Conservation (phyloP, 1,140 invertebrate genomes). For the Condylostylus longicornis region DNA sequence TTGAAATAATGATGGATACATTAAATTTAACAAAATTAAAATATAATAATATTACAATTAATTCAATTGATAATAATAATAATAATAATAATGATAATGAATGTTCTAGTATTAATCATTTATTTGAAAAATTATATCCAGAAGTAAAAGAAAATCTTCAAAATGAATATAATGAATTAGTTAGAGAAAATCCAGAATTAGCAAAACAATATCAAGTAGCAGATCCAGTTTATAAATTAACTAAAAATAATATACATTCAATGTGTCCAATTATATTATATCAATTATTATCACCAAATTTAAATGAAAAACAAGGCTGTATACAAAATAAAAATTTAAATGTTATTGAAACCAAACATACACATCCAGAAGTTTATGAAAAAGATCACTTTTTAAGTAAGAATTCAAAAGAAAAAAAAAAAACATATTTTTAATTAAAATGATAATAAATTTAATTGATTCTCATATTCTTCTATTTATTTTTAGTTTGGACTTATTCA, state of each 20-base stretch:
- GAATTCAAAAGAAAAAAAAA: neutral
- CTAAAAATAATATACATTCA: constrained; percentile 30
- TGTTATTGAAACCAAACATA: constrained; percentile 5
- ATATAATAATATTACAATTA: constrained; percentile 35
- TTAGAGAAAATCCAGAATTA: neutral
- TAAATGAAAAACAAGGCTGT: constrained; percentile 38
- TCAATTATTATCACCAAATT: constrained; percentile 39
- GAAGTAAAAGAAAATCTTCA: constrained; percentile 14
- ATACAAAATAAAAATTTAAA: constrained; percentile 25
- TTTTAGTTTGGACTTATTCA: constrained; percentile 68
- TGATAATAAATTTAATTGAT: neutral
- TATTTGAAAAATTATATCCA: constrained; percentile 12
- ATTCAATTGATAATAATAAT: constrained; percentile 12
- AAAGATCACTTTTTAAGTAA: constrained; percentile 22
- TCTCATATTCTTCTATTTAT: constrained; percentile 10
- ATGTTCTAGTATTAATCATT: constrained; percentile 14
- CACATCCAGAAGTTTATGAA: constrained; percentile 9
- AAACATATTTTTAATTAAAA: neutral
- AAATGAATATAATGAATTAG: neutral
- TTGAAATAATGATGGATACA: constrained; percentile 46
- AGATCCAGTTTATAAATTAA: constrained; percentile 14
- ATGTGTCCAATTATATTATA: constrained; percentile 50
- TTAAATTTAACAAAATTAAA: constrained; percentile 36
- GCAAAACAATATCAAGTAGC: neutral
- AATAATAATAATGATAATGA: neutral